Conservation (phyloP, 2,113 vertebrate genomes). For the Neodon shergylaensis region DNA sequence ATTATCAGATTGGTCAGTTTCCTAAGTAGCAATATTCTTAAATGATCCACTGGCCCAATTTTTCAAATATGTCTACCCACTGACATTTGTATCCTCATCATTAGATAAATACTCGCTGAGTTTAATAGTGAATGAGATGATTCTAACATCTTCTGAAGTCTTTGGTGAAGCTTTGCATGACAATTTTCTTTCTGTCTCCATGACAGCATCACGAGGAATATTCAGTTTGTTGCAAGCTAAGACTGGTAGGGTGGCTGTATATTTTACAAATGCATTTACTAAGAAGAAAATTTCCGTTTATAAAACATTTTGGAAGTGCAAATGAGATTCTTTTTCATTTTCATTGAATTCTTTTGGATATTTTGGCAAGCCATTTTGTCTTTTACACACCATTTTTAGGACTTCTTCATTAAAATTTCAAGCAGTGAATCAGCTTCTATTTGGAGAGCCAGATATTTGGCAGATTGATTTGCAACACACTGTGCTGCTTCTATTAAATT, state of each 20-base stretch:
- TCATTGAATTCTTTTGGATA: constrained; percentile 31
- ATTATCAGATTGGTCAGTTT: neutral
- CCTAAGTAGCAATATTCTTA: constrained; percentile 42
- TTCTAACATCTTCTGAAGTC: neutral
- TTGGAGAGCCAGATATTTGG: constrained; percentile 63
- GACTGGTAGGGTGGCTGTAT: neutral
- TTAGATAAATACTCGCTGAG: constrained; percentile 26
- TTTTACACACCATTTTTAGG: constrained; percentile 14
- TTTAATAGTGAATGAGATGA: neutral
- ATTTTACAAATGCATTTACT: constrained; percentile 45
- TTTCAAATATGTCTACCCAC: neutral
- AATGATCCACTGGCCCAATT: constrained; percentile 10
- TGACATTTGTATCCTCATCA: neutral
- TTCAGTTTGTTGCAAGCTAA: constrained; percentile 32
- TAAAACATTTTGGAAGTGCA: constrained; percentile 45
- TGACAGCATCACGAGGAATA: constrained; percentile 26
- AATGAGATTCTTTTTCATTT: neutral
- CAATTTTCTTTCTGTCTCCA: constrained; percentile 11
- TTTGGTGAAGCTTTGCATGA: constrained; percentile 24
- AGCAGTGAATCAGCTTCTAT: constrained; percentile 43
- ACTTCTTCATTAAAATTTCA: constrained; percentile 36
- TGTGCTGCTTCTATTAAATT: constrained; percentile 54
- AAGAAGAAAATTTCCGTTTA: constrained; percentile 55
- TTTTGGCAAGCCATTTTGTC: constrained; percentile 23
- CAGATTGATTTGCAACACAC: constrained; percentile 43